Base-by-base conservation (phyloP, 2,888 invertebrate species). In the Euplexia lucipara region DNA sequence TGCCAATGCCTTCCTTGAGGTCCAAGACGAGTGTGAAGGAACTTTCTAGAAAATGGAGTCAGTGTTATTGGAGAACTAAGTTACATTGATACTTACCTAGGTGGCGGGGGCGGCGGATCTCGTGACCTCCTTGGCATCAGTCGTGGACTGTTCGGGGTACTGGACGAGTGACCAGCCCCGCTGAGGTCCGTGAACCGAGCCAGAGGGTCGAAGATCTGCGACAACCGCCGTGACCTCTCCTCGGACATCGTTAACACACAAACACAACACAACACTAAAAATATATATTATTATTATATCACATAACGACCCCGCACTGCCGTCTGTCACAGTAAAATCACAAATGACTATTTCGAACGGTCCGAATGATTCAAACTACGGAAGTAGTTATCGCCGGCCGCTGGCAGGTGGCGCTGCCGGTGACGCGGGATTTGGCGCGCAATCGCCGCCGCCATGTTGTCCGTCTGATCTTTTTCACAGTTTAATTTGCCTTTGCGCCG, bases 161-260 rank as follows among this genome's bases (percentile, higher is more conserved):
- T 97, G 48, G 91, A 91, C 61, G 95, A 95, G 53, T 92, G 94
- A 8, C 94, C 93, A 83, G 96, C 92, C 81, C 96, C 93, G 81
- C 96, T 96, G 81, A 96, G 94, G 89, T 97, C 96, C 91, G 97
- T 97, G 75, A 98, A 95, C 90, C 97, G 95, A 75, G 97, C 96
- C 86, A 98, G 95, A 80, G 98, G 98, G 93, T 98, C 98, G 90
- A 97, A 97, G 84, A 97, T 97, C 95, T 98, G 97, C 91, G 98
- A 98, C 91, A 98, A 94, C 88, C 98, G 96, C 86, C 97, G 96
- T 90, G 97, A 96, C 88, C 97, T 95, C 91, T 96, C 96, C 92
- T 96, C 96, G 83, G 96, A 96, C 96, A 96, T 96, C 85, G 84
- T 86, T 86, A 75, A 85, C 89, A 90, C 85, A 89, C 90, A 90